These are phyloP conservation scores for Trichonephila clavipes DNA, from an alignment of 1,140 invertebrate genomes.

Conservation along the genomic window DNA sequence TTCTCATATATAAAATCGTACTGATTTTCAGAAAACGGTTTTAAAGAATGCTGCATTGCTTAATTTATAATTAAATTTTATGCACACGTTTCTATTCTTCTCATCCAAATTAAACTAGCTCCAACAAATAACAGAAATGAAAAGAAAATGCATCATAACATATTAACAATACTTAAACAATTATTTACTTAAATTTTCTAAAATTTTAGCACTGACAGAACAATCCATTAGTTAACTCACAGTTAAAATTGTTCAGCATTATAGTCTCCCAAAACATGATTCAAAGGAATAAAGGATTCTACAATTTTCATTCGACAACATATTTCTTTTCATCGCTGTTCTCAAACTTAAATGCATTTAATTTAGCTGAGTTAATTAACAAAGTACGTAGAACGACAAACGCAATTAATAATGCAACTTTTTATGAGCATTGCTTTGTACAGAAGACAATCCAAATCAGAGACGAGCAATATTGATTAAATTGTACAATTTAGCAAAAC, in stretches of 20 bases:
- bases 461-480: constrained; percentile 43
- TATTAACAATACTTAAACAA: neutral
- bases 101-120: neutral
- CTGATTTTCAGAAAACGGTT: neutral
- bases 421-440: constrained; percentile 30
- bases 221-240: neutral
- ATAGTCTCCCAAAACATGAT: neutral
- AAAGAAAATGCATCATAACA: neutral
- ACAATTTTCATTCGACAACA: constrained; percentile 42
- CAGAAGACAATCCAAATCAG: constrained; percentile 21
- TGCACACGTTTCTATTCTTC: neutral
- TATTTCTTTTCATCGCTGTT: constrained; percentile 32
- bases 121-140: neutral
- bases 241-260: neutral
- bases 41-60: neutral
- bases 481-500: constrained; percentile 36
- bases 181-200: constrained; percentile 9
- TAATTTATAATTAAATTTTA: neutral
- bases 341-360: constrained; percentile 47
- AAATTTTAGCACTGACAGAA: neutral
- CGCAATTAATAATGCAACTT: constrained; percentile 45
- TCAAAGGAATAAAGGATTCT: constrained; percentile 32
- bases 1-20: too few relatives aligned
- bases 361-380: constrained; percentile 44
- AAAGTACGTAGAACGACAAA: constrained; percentile 11